Percentiles rank a stretch among this genome's conserved stretches.
phyloP scores from a whole-genome alignment of 2,113 vertebrate species.

The Mastomys coucha region DNA sequence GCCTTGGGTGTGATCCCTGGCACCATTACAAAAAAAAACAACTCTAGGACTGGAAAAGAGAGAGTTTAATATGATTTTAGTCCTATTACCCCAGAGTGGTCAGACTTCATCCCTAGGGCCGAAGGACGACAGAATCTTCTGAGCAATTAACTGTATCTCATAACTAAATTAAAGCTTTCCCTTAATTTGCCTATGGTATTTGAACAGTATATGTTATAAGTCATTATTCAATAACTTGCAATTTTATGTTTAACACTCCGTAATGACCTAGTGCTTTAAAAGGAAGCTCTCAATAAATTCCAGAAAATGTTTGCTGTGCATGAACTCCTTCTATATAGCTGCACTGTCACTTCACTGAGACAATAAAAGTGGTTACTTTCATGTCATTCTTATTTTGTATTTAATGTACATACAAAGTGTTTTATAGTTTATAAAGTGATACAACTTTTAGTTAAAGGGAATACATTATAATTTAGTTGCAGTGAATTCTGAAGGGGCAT shows the following conservation, averaged over 20 bases:
- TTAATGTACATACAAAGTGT: background rate
- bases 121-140: background rate
- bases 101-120: background rate
- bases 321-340: background rate
- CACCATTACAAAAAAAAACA: background rate
- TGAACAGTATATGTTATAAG: background rate
- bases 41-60: background rate
- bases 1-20: background rate
- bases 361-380: slow-evolving; percentile 39
- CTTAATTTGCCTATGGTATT: slow-evolving; percentile 19
- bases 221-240: slow-evolving; percentile 42
- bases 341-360: background rate
- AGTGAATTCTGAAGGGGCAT: slow-evolving; percentile 4
- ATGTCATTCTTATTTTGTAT: slow-evolving; percentile 39
- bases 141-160: background rate
- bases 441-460: slow-evolving; percentile 31
- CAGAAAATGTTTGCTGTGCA: background rate
- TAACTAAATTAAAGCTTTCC: background rate
- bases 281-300: slow-evolving; percentile 8
- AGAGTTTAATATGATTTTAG: slow-evolving; percentile 13
- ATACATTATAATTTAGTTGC: background rate
- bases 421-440: slow-evolving; percentile 12
- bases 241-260: slow-evolving; percentile 24
- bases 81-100: background rate
- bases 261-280: slow-evolving; percentile 23